A percentile compares a stretch with the other conserved stretches of the same genome.
phyloP scores from a whole-genome alignment of 2,113 vertebrate genomes.

The Heterotis niloticus region DNA sequence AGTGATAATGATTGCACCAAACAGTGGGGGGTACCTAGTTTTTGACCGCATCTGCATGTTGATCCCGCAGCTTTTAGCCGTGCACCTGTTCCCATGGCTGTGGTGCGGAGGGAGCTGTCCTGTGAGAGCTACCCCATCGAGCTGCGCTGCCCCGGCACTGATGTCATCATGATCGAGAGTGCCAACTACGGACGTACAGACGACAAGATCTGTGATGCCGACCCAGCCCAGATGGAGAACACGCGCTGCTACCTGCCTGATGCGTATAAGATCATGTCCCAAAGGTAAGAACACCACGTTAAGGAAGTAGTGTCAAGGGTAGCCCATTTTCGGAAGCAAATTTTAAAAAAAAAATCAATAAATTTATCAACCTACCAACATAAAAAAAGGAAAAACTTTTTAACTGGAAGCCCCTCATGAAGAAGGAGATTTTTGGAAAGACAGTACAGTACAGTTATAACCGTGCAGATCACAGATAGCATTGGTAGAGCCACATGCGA shows the following conservation, averaged over 20 bases:
- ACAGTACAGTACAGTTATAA: not conserved
- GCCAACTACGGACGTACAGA: conserved; percentile 98
- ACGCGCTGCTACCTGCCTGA: conserved; percentile 96
- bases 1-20: not conserved
- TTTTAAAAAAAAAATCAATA: not conserved
- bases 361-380: not conserved
- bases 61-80: conserved; percentile 76
- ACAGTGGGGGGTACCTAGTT: not conserved
- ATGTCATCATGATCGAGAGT: conserved; percentile 99
- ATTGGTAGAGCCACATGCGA: not conserved
- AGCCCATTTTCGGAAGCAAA: not conserved
- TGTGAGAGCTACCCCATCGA: conserved; percentile 99
- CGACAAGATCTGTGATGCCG: conserved; percentile 98
- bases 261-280: conserved; percentile 99
- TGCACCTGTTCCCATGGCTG: conserved; percentile 94
- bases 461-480: not conserved
- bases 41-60: conserved; percentile 25
- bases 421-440: not conserved
- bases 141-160: conserved; percentile 94
- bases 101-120: conserved; percentile 93
- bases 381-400: not conserved
- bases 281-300: conserved; percentile 68
- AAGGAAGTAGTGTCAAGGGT: not conserved
- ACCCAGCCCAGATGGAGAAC: conserved; percentile 99
- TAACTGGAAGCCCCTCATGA: not conserved